Evolutionary conservation across 2,113 vertebrate species (phyloP).

Genomic region (Chelonoidis abingdonii): DNA sequence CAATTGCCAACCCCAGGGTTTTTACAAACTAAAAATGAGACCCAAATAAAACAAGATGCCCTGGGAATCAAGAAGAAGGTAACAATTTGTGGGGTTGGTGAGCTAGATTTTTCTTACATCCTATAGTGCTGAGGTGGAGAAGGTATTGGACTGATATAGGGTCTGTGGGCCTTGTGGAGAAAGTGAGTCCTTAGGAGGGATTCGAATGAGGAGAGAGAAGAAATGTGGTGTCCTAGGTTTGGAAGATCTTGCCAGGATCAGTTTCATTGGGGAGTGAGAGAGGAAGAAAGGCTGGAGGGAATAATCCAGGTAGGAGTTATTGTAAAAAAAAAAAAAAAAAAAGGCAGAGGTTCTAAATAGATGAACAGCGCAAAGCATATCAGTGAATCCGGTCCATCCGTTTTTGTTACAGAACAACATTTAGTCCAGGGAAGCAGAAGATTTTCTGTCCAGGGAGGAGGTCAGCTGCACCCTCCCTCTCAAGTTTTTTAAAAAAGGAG

Average conservation of each 20-base stretch:
- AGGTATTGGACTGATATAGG: neutral
- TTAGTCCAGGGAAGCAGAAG: neutral
- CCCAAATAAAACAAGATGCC: neutral
- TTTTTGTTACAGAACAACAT: neutral
- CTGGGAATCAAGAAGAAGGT: neutral
- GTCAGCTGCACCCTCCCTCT: neutral
- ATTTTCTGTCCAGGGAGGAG: neutral
- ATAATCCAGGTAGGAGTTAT: neutral
- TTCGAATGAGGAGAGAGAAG: neutral
- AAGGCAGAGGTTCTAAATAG: neutral
- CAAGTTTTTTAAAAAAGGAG: rapidly evolving
- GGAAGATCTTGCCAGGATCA: neutral
- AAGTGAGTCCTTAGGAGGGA: neutral
- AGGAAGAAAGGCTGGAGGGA: neutral
- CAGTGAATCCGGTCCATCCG: neutral
- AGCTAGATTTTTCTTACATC: neutral
- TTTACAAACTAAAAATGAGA: neutral
- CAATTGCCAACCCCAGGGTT: neutral
- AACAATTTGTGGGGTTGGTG: neutral
- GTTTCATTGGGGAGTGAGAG: neutral
- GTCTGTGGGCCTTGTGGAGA: neutral
- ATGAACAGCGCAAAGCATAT: neutral
- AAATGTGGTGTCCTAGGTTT: neutral
- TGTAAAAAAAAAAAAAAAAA: neutral
- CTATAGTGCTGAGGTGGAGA: neutral